Conservation (phyloP, 2,113 vertebrate genomes). For the Gnathonemus echidnorhynchus region DNA sequence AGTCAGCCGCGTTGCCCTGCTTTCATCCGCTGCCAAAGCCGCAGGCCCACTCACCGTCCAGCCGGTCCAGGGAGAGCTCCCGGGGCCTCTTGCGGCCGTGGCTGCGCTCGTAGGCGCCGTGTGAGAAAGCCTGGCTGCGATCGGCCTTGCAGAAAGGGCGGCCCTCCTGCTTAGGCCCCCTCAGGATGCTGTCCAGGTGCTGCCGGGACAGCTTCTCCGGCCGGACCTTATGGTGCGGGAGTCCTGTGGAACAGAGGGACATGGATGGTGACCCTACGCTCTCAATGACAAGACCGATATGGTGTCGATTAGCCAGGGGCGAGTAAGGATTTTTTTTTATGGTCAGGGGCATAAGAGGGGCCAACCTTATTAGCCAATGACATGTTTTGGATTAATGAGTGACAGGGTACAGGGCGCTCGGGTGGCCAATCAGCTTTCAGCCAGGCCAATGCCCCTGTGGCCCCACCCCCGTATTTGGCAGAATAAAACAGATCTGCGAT, state of each 20-base stretch:
- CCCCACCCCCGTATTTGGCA: neutral
- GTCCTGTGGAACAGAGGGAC: constrained; percentile 49
- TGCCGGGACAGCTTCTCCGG: constrained; percentile 67
- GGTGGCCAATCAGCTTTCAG: neutral
- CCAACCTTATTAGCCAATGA: neutral
- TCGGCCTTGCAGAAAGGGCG: constrained; percentile 58
- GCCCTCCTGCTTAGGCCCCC: constrained; percentile 65
- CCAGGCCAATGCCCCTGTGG: neutral
- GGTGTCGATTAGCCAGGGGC: neutral
- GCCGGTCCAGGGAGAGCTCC: constrained; percentile 68
- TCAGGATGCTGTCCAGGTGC: constrained; percentile 50
- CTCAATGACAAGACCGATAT: neutral
- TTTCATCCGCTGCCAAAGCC: neutral
- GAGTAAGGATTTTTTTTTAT: neutral
- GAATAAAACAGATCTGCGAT: neutral
- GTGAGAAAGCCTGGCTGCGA: constrained; percentile 60
- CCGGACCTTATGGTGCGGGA: constrained; percentile 67
- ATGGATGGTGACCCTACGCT: neutral
- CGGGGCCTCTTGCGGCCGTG: constrained; percentile 66
- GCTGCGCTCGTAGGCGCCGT: constrained; percentile 54
- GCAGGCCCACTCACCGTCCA: constrained; percentile 52
- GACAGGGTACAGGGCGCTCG: neutral
- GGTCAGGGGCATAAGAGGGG: neutral
- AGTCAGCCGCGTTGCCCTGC: neutral
- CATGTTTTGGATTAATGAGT: neutral